Percentiles rank a stretch among this genome's conserved stretches.
Evolutionary conservation across 2,797 vertebrate species (phyloP).

Genomic region (Pangasius krempfi): DNA sequence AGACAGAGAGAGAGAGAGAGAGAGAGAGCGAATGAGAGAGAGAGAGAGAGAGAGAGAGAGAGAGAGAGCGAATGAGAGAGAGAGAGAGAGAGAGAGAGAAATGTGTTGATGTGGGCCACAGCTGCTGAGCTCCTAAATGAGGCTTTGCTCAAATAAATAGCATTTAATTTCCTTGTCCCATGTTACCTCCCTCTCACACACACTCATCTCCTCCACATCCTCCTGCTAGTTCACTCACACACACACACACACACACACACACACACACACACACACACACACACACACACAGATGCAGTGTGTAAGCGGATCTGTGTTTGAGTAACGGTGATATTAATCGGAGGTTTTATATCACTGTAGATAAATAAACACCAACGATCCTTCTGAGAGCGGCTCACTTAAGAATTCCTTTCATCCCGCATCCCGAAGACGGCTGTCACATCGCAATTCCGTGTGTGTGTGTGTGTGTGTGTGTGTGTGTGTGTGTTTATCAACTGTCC

Average conservation of each 20-base stretch:
- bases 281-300: constrained; percentile 37
- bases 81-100: not conserved
- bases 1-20: no score
- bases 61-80: not conserved
- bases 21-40: no score
- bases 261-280: constrained; percentile 2
- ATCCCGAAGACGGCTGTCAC: constrained; percentile 66
- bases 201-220: not conserved
- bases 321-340: constrained; percentile 76
- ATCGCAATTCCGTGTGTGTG: constrained; percentile 40
- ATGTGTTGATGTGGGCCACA: not conserved
- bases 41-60: no score
- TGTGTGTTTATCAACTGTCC: not conserved
- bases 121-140: constrained; percentile 6
- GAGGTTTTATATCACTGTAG: constrained; percentile 65
- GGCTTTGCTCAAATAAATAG: constrained; percentile 37
- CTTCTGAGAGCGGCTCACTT: constrained; percentile 57
- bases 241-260: not conserved
- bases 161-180: constrained; percentile 19
- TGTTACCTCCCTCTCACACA: not conserved
- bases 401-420: constrained; percentile 69
- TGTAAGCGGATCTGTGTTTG: constrained; percentile 69
- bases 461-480: constrained; percentile 11
- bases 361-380: constrained; percentile 75
- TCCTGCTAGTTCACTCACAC: not conserved